Percentiles rank a stretch among this genome's conserved stretches.
These are phyloP conservation scores for Nothobranchius furzeri DNA, from an alignment of 2,113 vertebrate species.

Conservation along the genomic window DNA sequence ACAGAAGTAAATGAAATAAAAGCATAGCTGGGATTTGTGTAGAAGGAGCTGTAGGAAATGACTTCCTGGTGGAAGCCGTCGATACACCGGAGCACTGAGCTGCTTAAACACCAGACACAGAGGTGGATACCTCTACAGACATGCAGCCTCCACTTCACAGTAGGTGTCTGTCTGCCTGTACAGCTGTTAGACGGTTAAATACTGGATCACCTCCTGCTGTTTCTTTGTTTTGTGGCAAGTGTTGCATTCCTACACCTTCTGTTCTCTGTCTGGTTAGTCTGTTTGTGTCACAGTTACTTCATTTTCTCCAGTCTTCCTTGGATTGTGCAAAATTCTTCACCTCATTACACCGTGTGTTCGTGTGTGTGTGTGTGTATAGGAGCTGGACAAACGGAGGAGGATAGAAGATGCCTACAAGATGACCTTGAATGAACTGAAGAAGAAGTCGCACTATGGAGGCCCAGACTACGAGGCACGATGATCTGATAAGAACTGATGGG, in stretches of 20 bases:
- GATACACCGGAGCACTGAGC: constrained; percentile 45
- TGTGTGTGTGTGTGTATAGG: constrained; percentile 71
- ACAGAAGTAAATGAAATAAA: not conserved
- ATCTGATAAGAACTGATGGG: not conserved
- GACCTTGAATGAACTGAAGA: constrained; percentile 91
- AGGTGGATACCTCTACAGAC: constrained; percentile 77
- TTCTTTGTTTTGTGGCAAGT: constrained; percentile 18
- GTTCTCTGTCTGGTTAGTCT: not conserved
- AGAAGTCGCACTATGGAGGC: constrained; percentile 95
- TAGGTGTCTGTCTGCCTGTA: constrained; percentile 53
- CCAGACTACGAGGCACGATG: constrained; percentile 93
- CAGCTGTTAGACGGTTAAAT: not conserved
- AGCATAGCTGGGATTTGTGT: not conserved
- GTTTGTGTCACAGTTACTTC: not conserved
- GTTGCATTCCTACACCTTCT: not conserved
- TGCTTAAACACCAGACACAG: constrained; percentile 55
- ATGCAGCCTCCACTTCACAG: constrained; percentile 63
- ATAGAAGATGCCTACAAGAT: constrained; percentile 91
- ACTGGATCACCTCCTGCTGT: constrained; percentile 17
- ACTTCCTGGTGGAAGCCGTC: constrained; percentile 58
- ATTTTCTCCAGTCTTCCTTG: not conserved
- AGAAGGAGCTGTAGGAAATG: constrained; percentile 43
- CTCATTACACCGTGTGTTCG: no score
- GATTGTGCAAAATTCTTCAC: no score
- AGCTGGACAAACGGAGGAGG: constrained; percentile 88